Conservation (phyloP, 1,140 invertebrate species). For the Adoxophyes honmai region DNA sequence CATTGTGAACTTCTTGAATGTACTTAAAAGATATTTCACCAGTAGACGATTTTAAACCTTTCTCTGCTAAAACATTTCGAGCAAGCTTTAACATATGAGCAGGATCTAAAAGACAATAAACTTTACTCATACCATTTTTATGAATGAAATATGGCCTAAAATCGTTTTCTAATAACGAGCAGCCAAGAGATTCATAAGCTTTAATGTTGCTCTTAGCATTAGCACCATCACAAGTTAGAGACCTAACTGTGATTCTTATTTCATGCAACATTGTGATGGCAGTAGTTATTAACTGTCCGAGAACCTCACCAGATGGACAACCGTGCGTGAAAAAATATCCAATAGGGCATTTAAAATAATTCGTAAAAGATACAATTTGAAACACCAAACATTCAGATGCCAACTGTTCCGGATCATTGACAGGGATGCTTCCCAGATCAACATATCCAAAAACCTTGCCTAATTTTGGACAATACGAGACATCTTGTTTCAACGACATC, state of each 20-base stretch:
- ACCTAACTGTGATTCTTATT: slow-evolving; percentile 26
- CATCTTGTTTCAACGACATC: slow-evolving; percentile 31
- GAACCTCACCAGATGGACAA: slow-evolving; percentile 22
- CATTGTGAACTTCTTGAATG: slow-evolving; percentile 26
- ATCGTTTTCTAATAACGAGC: slow-evolving; percentile 22
- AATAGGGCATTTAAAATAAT: slow-evolving; percentile 26
- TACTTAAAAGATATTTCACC: slow-evolving; percentile 31
- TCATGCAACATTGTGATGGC: slow-evolving; percentile 23
- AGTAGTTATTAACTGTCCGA: slow-evolving; percentile 21
- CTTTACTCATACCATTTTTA: not conserved
- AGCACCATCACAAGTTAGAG: slow-evolving; percentile 35
- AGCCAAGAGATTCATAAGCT: slow-evolving; percentile 28
- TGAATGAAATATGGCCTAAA: slow-evolving; percentile 23
- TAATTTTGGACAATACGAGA: slow-evolving; percentile 26
- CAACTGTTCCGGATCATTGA: slow-evolving; percentile 23
- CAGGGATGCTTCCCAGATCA: slow-evolving; percentile 28
- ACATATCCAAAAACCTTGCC: slow-evolving; percentile 31
- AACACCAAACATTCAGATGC: slow-evolving; percentile 27
- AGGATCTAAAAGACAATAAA: slow-evolving; percentile 31
- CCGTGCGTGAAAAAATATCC: slow-evolving; percentile 36
- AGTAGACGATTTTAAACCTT: slow-evolving; percentile 15
- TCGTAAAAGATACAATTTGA: slow-evolving; percentile 27
- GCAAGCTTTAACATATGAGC: slow-evolving; percentile 38
- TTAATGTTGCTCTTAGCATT: slow-evolving; percentile 17
- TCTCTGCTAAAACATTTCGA: slow-evolving; percentile 33